Evolutionary conservation across 2,797 vertebrate species (phyloP).

Genomic region (Champsocephalus gunnari): DNA sequence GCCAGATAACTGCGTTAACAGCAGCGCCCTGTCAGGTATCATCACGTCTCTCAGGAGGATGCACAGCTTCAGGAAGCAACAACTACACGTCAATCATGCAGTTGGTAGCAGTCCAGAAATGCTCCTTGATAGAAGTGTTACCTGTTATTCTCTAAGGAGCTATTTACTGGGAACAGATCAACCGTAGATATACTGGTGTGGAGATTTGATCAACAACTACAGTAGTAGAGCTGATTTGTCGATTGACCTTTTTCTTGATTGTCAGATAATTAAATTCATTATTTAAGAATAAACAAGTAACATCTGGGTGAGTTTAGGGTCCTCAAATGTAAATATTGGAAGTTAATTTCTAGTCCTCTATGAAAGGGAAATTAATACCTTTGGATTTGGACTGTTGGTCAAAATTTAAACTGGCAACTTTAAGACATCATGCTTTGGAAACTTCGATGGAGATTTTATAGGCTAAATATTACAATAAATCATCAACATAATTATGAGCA

Average conservation of each 20-base stretch:
- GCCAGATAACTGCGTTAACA: conserved; percentile 15
- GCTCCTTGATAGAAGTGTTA: background rate
- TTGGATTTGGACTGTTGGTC: background rate
- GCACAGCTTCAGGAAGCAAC: background rate
- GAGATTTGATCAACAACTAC: background rate
- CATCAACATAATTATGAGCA: background rate
- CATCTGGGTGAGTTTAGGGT: background rate
- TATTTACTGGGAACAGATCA: background rate
- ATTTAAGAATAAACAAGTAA: background rate
- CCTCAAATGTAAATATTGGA: background rate
- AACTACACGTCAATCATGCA: conserved; percentile 11
- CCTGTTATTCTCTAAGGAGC: background rate
- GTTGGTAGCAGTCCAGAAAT: background rate
- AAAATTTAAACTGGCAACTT: background rate
- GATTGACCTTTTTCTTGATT: background rate
- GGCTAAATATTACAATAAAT: background rate
- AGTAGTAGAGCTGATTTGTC: background rate
- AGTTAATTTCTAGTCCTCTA: background rate
- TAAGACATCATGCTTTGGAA: background rate
- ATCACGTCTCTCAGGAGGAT: conserved; percentile 22
- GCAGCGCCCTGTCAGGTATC: conserved; percentile 5
- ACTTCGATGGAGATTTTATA: background rate
- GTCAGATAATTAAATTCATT: background rate
- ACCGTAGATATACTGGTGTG: background rate
- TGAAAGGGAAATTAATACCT: background rate